Base-by-base conservation (phyloP, 30 jellyfish, hydroid and myxozoan species). In the Aurelia aurita region DNA sequence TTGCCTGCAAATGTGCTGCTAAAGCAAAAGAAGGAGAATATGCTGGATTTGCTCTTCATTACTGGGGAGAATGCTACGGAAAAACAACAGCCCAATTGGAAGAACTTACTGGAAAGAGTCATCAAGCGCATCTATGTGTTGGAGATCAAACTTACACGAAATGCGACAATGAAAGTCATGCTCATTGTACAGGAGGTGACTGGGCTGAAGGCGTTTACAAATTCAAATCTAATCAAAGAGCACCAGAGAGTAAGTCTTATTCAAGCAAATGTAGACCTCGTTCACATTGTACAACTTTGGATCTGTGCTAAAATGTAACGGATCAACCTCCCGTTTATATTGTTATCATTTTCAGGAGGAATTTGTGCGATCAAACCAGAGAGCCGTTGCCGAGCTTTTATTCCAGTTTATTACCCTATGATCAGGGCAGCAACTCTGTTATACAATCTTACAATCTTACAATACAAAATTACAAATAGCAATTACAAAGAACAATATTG, bases 1-100 rank as follows among this genome's bases (percentile, higher is more conserved):
- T 82, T 44, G 92, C 92, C 16, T 82, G 92, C 77, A 69, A 69
- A 27, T 82, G 92, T 26, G 51, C 86, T 7, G n/a, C 69, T 34
- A 43, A 25, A 26, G 92, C 58, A 1, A 19, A 35, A 9, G 79
- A 67, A 11, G 39, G n/a, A 25, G 58, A 18, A 18, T 67, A 7
- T 45, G 26, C 31, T 18, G 79, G 79, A 0, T 23, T 67, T 67
- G 79, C 79, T 0, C 27, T 67, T 14, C 79, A 67, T 29, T 67
- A 26, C 79, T 67, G 79, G 79, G 79, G 79, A 14, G 79, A 25
- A 26, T 67, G 79, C 58, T 67, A 67, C 58, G 79, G 79, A 31
- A 67, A 34, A 45, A 67, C 79, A 21, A 14, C 47, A 21, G 79
- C 79, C 29, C 57, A 67, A 10, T 45, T 67, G n/a, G 58, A 28